Evolutionary conservation across 1,140 invertebrate genomes (phyloP).

Genomic region (Papilio helenus): DNA sequence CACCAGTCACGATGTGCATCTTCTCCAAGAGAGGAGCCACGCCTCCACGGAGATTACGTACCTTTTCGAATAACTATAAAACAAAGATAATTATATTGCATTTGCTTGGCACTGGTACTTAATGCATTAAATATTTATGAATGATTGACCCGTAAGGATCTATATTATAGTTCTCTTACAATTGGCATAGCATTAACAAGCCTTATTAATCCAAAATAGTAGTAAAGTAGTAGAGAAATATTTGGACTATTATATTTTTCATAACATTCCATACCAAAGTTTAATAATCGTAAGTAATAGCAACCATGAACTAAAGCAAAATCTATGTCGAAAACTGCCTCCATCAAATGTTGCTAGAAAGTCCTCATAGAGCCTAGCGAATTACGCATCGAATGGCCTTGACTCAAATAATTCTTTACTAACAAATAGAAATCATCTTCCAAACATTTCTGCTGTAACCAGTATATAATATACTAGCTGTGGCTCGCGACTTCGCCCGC

Average conservation of each 20-base stretch:
- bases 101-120: too few relatives aligned
- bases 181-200: too few relatives aligned
- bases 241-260: too few relatives aligned
- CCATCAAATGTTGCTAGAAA: background rate
- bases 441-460: background rate
- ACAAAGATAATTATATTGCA: background rate
- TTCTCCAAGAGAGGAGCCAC: conserved; percentile 84
- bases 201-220: too few relatives aligned
- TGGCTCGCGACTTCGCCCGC: too few relatives aligned
- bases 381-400: background rate
- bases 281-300: too few relatives aligned
- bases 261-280: too few relatives aligned
- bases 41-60: conserved; percentile 85
- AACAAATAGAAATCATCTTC: background rate
- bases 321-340: background rate
- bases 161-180: too few relatives aligned
- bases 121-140: too few relatives aligned
- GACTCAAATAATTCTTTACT: background rate
- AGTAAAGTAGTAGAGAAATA: too few relatives aligned
- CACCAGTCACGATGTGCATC: conserved; percentile 89
- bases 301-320: background rate
- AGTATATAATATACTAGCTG: too few relatives aligned
- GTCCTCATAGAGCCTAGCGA: background rate
- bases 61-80: conserved; percentile 89
- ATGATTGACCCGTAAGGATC: too few relatives aligned